A percentile compares a stretch with the other conserved stretches of the same genome.
Conservation (phyloP, 2,888 invertebrate species). For the Vanessa cardui region DNA sequence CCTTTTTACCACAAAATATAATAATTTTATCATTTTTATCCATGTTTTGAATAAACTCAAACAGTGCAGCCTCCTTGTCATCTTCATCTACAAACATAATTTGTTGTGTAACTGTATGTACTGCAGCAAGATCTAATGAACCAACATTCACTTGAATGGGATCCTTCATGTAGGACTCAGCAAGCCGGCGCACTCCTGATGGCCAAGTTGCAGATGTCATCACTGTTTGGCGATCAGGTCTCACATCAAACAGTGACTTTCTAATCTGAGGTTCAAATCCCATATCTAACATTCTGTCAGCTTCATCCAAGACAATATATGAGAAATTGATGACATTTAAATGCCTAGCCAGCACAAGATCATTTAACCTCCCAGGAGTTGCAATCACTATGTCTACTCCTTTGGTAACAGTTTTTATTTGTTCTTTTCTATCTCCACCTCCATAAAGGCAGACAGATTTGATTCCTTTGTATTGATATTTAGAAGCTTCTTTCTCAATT, state of each 20-base stretch:
- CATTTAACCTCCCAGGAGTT: conserved; percentile 96
- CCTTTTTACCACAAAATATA: conserved; percentile 95
- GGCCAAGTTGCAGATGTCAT: conserved; percentile 99
- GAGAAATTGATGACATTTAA: conserved; percentile 91
- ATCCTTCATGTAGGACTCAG: conserved; percentile 93
- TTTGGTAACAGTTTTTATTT: conserved; percentile 87
- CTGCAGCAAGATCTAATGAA: conserved; percentile 93
- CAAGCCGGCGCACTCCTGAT: conserved; percentile 91
- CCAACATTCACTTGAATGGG: conserved; percentile 96
- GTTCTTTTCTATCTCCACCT: conserved; percentile 91
- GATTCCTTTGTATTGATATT: conserved; percentile 94
- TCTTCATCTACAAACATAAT: conserved; percentile 89
- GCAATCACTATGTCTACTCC: conserved; percentile 98
- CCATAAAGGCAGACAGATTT: conserved; percentile 96
- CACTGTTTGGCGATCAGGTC: conserved; percentile 96
- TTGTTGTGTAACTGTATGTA: conserved; percentile 92
- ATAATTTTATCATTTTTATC: conserved; percentile 91
- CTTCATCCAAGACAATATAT: conserved; percentile 96
- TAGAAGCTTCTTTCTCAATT: conserved; percentile 94
- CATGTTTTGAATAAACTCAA: conserved; percentile 88
- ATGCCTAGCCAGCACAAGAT: conserved; percentile 88
- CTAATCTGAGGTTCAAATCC: conserved; percentile 95
- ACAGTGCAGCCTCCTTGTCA: conserved; percentile 85
- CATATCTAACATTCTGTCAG: conserved; percentile 94
- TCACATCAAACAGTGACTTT: conserved; percentile 89